Base-by-base conservation (phyloP, 1,140 invertebrate species). In the Adelges cooleyi region DNA sequence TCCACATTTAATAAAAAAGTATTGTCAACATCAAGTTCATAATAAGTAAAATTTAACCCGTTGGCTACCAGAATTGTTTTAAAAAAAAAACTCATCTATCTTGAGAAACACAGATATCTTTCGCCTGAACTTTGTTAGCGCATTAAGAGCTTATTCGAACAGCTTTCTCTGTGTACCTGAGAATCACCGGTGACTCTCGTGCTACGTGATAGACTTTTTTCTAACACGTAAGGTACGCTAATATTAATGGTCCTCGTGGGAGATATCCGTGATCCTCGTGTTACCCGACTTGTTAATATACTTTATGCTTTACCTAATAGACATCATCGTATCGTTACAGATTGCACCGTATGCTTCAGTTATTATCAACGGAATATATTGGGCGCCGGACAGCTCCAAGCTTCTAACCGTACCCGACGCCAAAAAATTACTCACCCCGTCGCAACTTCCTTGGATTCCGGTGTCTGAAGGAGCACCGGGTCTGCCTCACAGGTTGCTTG, bases 361-460 rank as follows among this genome's bases (percentile, higher is more conserved):
- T 0, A 90, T 99, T 52, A 82, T 99, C 2, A 99, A 99, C 74
- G 92, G 97, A 8, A 98, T 99, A 68, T 99, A 98, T 75, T 99
- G 95, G 94, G 95, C 93, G 0, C 87, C 94, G 1, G 92, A 91
- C 72, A 92, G 93, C 50, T 96, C 97, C 0, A 93, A 96, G 71
- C 75, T 99, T 3, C 78, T 99, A 23, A 97, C 95, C 1, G 95
- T 99, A 69, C 95, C 96, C 0, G 96, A 99, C 76, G 96, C 96
- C 0, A 99, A 99, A 76, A 85, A 88, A 69, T 79, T 99, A 2
- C 76, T 99, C 0, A 80, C 87, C 67, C 90, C 94, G 0, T 85
- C 87, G 0, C 82, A 90, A 68, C 90, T 89, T 0, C 94, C 94
- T 0, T 98, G 94, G 94, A 73, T 98, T 23, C 91, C 92, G 0